Percentiles rank a stretch among this genome's conserved stretches.
Conservation (phyloP, 1,140 invertebrate species). For the Drosophila neocordata region DNA sequence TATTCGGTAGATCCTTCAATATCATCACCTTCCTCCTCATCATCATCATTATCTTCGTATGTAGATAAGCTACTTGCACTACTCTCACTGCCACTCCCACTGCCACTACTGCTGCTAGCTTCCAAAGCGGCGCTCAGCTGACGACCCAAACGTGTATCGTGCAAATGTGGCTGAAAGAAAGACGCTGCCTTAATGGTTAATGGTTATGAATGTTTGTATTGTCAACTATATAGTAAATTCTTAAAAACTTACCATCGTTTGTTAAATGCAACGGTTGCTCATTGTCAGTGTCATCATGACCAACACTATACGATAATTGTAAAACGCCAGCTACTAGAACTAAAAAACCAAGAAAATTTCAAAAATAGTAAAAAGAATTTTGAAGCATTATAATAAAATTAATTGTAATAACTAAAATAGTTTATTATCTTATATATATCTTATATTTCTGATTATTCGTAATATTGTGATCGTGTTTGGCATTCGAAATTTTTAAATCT, state of each 20-base stretch:
- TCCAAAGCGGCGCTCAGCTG: conserved; percentile 53
- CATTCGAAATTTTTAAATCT: not conserved
- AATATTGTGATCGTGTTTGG: too few species aligned
- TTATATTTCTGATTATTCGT: too few species aligned
- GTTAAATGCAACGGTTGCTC: conserved; percentile 69
- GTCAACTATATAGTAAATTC: conserved; percentile 21
- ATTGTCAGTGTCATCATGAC: conserved; percentile 42
- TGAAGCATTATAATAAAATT: too few species aligned
- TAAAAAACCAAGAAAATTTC: too few species aligned
- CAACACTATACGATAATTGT: not conserved
- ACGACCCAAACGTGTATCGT: conserved; percentile 63
- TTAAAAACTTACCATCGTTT: conserved; percentile 74
- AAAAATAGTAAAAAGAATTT: too few species aligned
- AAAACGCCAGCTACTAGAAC: conserved; percentile 26
- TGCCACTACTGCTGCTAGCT: conserved; percentile 17
- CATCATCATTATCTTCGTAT: conserved; percentile 50
- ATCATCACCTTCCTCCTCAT: conserved; percentile 49
- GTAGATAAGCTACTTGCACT: conserved; percentile 38
- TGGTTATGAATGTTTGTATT: conserved; percentile 73
- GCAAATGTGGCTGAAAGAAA: conserved; percentile 81
- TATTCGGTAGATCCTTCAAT: conserved; percentile 70
- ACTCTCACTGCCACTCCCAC: conserved; percentile 27
- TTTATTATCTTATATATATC: too few species aligned
- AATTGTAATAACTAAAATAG: too few species aligned
- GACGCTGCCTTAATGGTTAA: conserved; percentile 82